These are phyloP conservation scores for Oxyura jamaicensis DNA, from an alignment of 2,113 vertebrate species.

Conservation along the genomic window DNA sequence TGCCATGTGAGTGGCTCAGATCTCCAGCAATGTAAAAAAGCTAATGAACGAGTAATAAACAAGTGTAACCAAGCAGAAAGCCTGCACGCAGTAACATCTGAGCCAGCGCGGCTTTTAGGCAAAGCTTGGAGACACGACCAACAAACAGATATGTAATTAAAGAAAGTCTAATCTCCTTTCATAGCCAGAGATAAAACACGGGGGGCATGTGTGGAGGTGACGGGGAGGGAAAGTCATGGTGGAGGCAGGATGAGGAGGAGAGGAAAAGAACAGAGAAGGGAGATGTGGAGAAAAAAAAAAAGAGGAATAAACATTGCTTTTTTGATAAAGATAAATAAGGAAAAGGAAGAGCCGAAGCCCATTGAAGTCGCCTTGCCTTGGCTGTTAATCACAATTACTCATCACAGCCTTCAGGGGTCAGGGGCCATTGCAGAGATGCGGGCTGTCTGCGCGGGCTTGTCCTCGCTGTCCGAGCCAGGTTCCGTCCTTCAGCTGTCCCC, in stretches of 20 bases:
- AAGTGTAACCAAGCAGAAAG: constrained; percentile 69
- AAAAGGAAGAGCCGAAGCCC: not conserved
- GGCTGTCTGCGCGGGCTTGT: not conserved
- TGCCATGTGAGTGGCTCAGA: constrained; percentile 54
- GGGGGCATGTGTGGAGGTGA: not conserved
- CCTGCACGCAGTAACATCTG: not conserved
- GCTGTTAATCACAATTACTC: not conserved
- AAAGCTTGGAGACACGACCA: not conserved
- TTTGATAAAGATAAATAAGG: not conserved
- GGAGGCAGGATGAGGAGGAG: not conserved
- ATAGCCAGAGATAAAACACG: constrained; percentile 8
- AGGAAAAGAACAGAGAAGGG: not conserved
- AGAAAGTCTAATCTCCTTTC: constrained; percentile 15
- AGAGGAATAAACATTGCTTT: not conserved
- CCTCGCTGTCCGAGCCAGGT: not conserved
- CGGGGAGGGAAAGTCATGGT: not conserved
- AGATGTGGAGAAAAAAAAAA: not conserved
- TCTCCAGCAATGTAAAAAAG: constrained; percentile 60
- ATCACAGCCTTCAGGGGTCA: not conserved
- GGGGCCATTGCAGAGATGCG: not conserved
- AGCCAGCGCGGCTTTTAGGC: not conserved
- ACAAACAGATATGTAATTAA: constrained; percentile 4
- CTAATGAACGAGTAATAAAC: constrained; percentile 68
- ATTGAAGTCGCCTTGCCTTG: not conserved
- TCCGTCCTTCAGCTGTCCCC: not conserved